These are phyloP conservation scores for Melieria picta DNA, from an alignment of 2,888 invertebrate genomes.

Conservation along the genomic window DNA sequence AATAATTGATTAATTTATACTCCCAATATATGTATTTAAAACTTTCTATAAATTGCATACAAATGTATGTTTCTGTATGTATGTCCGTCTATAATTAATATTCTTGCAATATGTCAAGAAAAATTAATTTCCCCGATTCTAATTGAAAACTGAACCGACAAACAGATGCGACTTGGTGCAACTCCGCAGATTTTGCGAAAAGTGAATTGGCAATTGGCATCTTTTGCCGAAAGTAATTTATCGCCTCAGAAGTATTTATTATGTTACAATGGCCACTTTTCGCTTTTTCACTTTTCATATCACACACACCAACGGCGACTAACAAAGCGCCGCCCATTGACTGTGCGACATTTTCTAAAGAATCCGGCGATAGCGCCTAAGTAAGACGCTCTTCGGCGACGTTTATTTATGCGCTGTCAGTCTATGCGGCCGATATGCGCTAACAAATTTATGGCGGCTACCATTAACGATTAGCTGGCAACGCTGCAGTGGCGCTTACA, in stretches of 20 bases:
- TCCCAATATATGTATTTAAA: no score
- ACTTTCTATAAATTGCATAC: no score
- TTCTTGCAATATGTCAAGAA: no score
- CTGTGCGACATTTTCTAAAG: constrained; percentile 8
- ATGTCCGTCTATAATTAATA: no score
- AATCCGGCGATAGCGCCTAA: constrained; percentile 21
- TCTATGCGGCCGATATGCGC: constrained; percentile 22
- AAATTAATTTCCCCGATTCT: no score
- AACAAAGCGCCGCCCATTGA: constrained; percentile 17
- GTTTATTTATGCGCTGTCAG: constrained; percentile 27
- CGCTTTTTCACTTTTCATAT: not conserved
- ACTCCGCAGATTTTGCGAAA: no score
- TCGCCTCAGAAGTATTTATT: constrained; percentile 22
- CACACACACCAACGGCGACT: not conserved
- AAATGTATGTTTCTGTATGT: no score
- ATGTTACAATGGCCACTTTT: constrained; percentile 10
- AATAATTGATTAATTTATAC: no score
- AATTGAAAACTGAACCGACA: no score
- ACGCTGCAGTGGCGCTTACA: not conserved
- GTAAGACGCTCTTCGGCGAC: constrained; percentile 3
- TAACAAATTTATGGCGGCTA: constrained; percentile 23
- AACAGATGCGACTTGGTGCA: no score
- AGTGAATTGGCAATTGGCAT: no score
- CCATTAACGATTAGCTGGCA: constrained; percentile 15
- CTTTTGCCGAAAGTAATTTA: constrained; percentile 4